These are phyloP conservation scores for Acleris cristana DNA, from an alignment of 2,888 invertebrate species.

Conservation along the genomic window DNA sequence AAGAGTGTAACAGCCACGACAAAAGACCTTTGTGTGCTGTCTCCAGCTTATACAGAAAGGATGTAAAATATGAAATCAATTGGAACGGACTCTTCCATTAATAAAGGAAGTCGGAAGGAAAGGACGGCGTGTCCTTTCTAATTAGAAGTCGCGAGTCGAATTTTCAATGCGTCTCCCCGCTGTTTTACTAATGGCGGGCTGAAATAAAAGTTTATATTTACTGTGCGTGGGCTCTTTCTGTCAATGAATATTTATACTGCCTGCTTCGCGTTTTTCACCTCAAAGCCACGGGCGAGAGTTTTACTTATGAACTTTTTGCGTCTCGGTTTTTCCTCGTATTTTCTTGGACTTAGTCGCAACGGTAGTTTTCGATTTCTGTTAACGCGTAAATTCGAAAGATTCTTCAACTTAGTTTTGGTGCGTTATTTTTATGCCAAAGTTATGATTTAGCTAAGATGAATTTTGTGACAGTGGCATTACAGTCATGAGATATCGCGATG, in stretches of 20 bases:
- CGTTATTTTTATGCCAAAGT: slow-evolving; percentile 1
- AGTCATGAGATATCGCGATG: background rate
- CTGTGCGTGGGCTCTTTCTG: slow-evolving; percentile 71
- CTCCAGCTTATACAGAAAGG: slow-evolving; percentile 45
- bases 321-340: slow-evolving; percentile 61
- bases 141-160: slow-evolving; percentile 80
- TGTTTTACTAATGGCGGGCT: slow-evolving; percentile 68
- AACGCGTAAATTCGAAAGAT: slow-evolving; percentile 8
- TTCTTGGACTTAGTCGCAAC: slow-evolving; percentile 50
- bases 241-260: slow-evolving; percentile 80
- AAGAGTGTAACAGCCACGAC: slow-evolving; percentile 46
- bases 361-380: slow-evolving; percentile 16
- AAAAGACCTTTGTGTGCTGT: slow-evolving; percentile 40
- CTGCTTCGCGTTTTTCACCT: slow-evolving; percentile 72
- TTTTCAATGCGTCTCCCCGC: slow-evolving; percentile 74
- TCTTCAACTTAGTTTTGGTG: slow-evolving; percentile 12
- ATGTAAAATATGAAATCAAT: slow-evolving; percentile 77
- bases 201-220: slow-evolving; percentile 82
- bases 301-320: slow-evolving; percentile 66
- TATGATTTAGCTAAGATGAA: background rate
- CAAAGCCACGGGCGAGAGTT: slow-evolving; percentile 64
- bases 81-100: slow-evolving; percentile 74
- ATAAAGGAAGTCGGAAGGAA: slow-evolving; percentile 69
- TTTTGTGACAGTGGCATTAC: background rate
- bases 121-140: slow-evolving; percentile 72